Evolutionary conservation across 1,140 invertebrate genomes (phyloP).

Genomic region (Penaeus japonicus): DNA sequence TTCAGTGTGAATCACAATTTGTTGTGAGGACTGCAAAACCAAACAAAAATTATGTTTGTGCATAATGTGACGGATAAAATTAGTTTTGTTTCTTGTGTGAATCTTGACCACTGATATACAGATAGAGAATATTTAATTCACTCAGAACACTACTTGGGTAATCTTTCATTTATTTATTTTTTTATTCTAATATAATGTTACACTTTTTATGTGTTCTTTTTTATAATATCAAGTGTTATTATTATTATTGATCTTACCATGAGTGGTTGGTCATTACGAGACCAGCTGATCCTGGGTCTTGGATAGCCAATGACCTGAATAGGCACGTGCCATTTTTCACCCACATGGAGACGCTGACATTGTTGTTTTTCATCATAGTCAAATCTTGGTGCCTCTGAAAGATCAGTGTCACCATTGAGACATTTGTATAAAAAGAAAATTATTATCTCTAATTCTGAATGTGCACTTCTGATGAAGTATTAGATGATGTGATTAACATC

Average conservation of each 20-base stretch:
- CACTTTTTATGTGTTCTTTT: too few relatives aligned
- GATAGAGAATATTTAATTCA: too few relatives aligned
- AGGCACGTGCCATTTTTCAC: slow-evolving; percentile 70
- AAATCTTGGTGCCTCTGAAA: slow-evolving; percentile 71
- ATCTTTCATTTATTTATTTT: too few relatives aligned
- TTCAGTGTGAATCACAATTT: slow-evolving; percentile 69
- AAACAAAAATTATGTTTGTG: background rate
- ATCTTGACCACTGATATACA: too few relatives aligned
- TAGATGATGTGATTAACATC: background rate
- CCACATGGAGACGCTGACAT: slow-evolving; percentile 70
- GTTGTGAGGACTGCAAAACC: slow-evolving; percentile 63
- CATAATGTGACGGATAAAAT: too few relatives aligned
- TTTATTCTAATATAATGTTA: too few relatives aligned
- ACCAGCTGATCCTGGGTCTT: slow-evolving; percentile 73
- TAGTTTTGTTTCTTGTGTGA: too few relatives aligned
- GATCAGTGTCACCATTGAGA: slow-evolving; percentile 4
- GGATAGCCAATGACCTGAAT: slow-evolving; percentile 74
- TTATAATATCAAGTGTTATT: too few relatives aligned
- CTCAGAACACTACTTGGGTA: too few relatives aligned
- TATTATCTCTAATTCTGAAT: background rate
- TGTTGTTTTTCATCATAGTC: slow-evolving; percentile 71
- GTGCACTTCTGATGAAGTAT: background rate
- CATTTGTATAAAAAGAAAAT: background rate
- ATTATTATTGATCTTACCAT: slow-evolving; percentile 55
- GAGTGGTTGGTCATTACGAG: slow-evolving; percentile 70